A percentile compares a stretch with the other conserved stretches of the same genome.
These are phyloP conservation scores for Aspidiotus destructor DNA, from an alignment of 2,888 invertebrate genomes.

Conservation along the genomic window DNA sequence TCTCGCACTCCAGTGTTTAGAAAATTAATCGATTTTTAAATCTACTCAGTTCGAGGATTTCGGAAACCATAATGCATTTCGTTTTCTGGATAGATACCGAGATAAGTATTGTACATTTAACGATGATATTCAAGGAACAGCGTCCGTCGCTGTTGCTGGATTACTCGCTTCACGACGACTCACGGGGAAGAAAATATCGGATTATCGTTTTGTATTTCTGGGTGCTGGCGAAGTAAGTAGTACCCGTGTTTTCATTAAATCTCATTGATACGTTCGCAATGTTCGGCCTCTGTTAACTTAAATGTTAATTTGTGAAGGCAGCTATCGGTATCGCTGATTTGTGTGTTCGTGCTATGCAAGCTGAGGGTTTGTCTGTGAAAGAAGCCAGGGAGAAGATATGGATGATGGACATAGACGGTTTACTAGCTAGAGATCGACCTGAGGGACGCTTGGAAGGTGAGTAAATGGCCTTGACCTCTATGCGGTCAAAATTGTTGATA, in stretches of 20 bases:
- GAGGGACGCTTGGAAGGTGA: constrained; percentile 42
- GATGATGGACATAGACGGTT: constrained; percentile 90
- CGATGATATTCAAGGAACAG: constrained; percentile 97
- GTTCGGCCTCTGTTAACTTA: not conserved
- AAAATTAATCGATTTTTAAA: constrained; percentile 29
- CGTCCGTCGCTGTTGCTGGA: constrained; percentile 90
- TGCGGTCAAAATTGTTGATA: not conserved
- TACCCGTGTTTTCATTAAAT: not conserved
- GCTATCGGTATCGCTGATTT: constrained; percentile 78
- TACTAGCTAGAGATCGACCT: constrained; percentile 47
- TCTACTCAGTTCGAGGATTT: constrained; percentile 90
- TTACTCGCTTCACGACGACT: constrained; percentile 68
- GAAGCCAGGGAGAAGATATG: constrained; percentile 84
- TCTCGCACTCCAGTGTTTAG: not conserved
- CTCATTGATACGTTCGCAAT: not conserved
- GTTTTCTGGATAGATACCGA: constrained; percentile 81
- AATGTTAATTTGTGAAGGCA: constrained; percentile 30
- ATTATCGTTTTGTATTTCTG: constrained; percentile 83
- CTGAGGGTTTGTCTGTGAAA: constrained; percentile 50
- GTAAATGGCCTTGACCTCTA: not conserved
- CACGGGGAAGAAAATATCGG: constrained; percentile 69
- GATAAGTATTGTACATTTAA: constrained; percentile 93
- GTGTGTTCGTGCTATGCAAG: constrained; percentile 77
- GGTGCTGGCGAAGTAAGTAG: constrained; percentile 65
- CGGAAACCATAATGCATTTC: constrained; percentile 93